Percentiles rank a stretch among this genome's conserved stretches.
Evolutionary conservation across 2,888 invertebrate genomes (phyloP).

Genomic region (Acanthosepion pharaonis): DNA sequence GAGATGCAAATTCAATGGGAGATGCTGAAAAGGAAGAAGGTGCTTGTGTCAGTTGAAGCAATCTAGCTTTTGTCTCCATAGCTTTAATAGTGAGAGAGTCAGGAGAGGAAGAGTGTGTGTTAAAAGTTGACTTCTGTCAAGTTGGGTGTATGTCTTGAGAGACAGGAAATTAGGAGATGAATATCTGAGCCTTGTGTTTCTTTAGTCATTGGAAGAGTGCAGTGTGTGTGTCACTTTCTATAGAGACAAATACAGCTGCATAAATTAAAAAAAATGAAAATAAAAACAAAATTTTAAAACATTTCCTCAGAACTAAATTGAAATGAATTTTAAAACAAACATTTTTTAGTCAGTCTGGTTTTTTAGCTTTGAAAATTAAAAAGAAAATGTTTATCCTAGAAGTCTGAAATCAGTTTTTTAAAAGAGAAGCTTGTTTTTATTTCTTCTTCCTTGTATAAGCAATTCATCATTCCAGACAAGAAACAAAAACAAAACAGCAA

Average conservation of each 20-base stretch:
- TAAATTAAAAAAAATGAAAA: neutral
- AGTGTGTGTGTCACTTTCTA: neutral
- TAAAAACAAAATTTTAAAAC: neutral
- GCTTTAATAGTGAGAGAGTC: neutral
- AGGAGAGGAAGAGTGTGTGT: neutral
- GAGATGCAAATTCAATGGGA: neutral
- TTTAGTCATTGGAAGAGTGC: neutral
- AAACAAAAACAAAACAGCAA: neutral
- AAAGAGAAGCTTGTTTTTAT: neutral
- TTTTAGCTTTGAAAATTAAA: neutral
- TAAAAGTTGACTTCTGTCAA: neutral
- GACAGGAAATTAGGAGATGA: conserved; percentile 1
- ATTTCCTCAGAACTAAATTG: neutral
- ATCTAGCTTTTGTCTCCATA: neutral
- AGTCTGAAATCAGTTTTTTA: neutral
- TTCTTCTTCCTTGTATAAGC: neutral
- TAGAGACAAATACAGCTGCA: neutral
- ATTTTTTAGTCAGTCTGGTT: neutral
- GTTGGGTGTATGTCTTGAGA: neutral
- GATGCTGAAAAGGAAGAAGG: conserved; percentile 21
- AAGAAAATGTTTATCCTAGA: neutral
- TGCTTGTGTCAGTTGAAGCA: neutral
- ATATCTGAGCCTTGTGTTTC: neutral
- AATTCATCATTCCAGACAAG: neutral
- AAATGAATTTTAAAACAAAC: neutral